These are phyloP conservation scores for Periophthalmus modestus DNA, from an alignment of 2,113 vertebrate species.

Conservation along the genomic window DNA sequence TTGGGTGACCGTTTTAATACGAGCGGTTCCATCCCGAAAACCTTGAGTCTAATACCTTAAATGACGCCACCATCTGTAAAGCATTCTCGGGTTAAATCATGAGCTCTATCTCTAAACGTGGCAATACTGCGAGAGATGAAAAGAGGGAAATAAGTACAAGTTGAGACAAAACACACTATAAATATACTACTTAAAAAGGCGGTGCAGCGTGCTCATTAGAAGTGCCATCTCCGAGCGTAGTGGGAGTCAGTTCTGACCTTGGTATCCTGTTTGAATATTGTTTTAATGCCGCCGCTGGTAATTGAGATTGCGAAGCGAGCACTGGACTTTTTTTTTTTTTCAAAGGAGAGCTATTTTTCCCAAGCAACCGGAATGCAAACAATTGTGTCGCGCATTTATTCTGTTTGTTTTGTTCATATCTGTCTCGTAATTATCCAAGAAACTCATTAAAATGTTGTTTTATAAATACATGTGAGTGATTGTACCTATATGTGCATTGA, in stretches of 20 bases:
- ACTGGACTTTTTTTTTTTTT: slow-evolving; percentile 51
- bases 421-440: slow-evolving; percentile 62
- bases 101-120: slow-evolving; percentile 10
- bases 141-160: slow-evolving; percentile 55
- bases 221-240: slow-evolving; percentile 70
- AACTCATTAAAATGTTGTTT: slow-evolving; percentile 66
- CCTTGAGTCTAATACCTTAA: slow-evolving; percentile 37
- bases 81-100: slow-evolving; percentile 25
- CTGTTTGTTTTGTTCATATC: slow-evolving; percentile 54
- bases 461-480: slow-evolving; percentile 66
- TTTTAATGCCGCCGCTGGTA: slow-evolving; percentile 68
- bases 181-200: slow-evolving; percentile 70
- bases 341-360: slow-evolving; percentile 66
- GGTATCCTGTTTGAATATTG: slow-evolving; percentile 72
- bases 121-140: slow-evolving; percentile 51
- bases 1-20: slow-evolving; percentile 38
- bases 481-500: slow-evolving; percentile 58
- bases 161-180: slow-evolving; percentile 70
- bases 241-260: slow-evolving; percentile 72
- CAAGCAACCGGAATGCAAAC: slow-evolving; percentile 63
- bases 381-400: slow-evolving; percentile 62
- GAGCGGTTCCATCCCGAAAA: slow-evolving; percentile 28
- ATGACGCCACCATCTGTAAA: slow-evolving; percentile 28
- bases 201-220: slow-evolving; percentile 62
- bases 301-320: slow-evolving; percentile 70